Evolutionary conservation across 2,113 vertebrate genomes (phyloP).

Genomic region (Ceyx melanurus): DNA sequence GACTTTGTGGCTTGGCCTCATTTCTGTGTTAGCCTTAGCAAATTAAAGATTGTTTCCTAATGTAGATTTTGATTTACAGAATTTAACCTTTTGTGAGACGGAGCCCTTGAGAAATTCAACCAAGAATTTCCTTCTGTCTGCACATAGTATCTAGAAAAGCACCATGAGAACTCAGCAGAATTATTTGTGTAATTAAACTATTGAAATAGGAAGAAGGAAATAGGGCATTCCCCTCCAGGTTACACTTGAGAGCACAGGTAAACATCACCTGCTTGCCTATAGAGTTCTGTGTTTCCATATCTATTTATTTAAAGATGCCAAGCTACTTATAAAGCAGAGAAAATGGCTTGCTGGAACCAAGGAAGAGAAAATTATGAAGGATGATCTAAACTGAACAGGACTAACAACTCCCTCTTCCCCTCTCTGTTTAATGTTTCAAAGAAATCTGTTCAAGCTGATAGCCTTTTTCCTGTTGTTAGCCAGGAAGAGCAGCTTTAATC

Average conservation of each 20-base stretch:
- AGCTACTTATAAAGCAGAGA: not conserved
- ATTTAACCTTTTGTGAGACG: not conserved
- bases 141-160: not conserved
- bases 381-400: not conserved
- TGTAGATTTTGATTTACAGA: not conserved
- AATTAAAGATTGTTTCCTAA: not conserved
- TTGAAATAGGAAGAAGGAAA: not conserved
- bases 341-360: not conserved
- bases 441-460: not conserved
- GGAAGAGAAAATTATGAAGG: not conserved
- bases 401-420: not conserved
- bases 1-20: conserved; percentile 37
- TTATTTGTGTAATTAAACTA: not conserved
- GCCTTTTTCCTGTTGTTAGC: not conserved
- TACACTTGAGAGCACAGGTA: not conserved
- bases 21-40: conserved; percentile 17
- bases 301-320: not conserved
- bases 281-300: not conserved
- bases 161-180: not conserved
- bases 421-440: not conserved
- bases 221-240: not conserved
- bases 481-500: not conserved
- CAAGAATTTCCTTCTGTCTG: not conserved
- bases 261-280: not conserved
- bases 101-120: not conserved